Base-by-base conservation (phyloP, 1,140 invertebrate species). In the Conus betulinus region DNA sequence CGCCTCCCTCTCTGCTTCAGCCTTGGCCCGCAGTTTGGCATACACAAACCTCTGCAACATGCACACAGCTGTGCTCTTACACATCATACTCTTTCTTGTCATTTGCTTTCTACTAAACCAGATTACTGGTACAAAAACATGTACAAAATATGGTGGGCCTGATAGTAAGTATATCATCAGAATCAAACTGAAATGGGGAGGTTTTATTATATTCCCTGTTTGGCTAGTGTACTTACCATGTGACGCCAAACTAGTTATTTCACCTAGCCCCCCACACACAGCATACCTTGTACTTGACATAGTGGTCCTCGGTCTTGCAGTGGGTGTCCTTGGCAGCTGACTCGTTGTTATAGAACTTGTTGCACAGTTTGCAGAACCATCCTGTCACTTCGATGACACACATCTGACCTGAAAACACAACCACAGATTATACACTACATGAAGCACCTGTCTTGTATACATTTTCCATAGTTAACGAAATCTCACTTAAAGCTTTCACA, bases 271-370 rank as follows among this genome's bases (percentile, higher is more conserved):
- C n/a, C 20, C 13, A 20, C 55, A 74, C 7, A 74, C 27, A 71
- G 20, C 0, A 84, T 15, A 94, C 93, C 92, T 94, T 90, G 81
- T 91, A 92, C 86, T 93, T 95, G 6, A 94, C 92, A 87, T 92
- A 94, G 88, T 95, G 94, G 52, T 89, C 27, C 76, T 93, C 86
- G 13, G 93, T 92, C 88, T 94, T 91, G 89, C 94, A 94, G 87
- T 95, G 94, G 3, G 86, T 86, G 25, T 91, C 89, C 83, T 93
- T 94, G 27, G 94, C 94, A 81, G 93, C 91, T 23, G 89, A 87
- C 88, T 95, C 94, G 88, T 93, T 95, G 88, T 93, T 94, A 89
- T 95, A 95, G 86, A 95, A 95, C 90, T 95, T 95, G 90, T 93
- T 91, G 87, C 94, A 95, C 1, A 95, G 87, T 89, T 94, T 95